phyloP scores from a whole-genome alignment of 2,888 invertebrate genomes.

The Mythimna vitellina region DNA sequence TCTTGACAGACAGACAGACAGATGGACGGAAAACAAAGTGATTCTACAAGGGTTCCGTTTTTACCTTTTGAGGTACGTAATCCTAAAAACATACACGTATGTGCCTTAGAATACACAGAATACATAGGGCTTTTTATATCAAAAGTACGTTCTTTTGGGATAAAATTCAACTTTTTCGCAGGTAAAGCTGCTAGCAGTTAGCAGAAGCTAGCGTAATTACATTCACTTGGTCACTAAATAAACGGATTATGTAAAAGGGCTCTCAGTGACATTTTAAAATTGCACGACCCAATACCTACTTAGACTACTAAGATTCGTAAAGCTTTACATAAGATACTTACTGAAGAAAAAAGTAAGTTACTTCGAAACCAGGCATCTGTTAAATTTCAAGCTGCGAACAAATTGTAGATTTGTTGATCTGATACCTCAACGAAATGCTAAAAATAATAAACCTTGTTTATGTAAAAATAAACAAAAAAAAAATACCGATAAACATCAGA shows the following conservation, averaged over 20 bases:
- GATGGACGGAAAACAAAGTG: no score
- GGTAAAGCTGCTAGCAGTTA: no score
- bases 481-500: background rate
- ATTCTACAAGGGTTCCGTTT: no score
- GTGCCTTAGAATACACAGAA: no score
- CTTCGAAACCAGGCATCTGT: constrained; percentile 34
- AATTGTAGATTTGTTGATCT: constrained; percentile 23
- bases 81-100: no score
- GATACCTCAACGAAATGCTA: background rate
- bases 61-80: no score
- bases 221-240: constrained; percentile 24
- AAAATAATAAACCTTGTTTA: background rate
- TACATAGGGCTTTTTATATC: no score
- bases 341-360: constrained; percentile 26
- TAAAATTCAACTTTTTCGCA: no score
- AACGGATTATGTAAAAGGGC: constrained; percentile 26
- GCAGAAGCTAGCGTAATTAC: background rate
- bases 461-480: background rate
- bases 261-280: constrained; percentile 45
- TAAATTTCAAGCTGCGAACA: constrained; percentile 33
- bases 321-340: constrained; percentile 56
- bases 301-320: constrained; percentile 30
- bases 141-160: no score
- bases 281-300: constrained; percentile 32
- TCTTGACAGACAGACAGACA: no score